phyloP scores from a whole-genome alignment of 2,113 vertebrate genomes.

The Cyprichromis sp. region DNA sequence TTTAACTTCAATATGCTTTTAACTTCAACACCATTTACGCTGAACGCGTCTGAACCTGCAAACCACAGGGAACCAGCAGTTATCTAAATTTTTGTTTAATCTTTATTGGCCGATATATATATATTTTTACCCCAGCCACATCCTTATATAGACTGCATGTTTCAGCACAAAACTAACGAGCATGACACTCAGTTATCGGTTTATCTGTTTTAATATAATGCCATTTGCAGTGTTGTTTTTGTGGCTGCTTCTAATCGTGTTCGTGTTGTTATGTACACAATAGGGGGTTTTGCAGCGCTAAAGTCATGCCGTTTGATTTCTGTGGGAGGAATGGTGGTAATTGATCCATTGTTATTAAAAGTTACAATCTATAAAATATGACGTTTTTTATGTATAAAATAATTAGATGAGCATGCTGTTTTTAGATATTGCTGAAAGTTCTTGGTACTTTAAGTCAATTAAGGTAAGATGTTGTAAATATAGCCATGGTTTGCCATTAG shows the following conservation, averaged over 20 bases:
- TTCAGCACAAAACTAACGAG: background rate
- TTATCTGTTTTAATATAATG: background rate
- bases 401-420: background rate
- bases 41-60: background rate
- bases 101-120: background rate
- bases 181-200: background rate
- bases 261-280: background rate
- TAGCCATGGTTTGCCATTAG: background rate
- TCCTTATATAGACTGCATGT: background rate
- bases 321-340: background rate
- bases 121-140: accelerated
- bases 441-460: background rate
- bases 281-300: background rate
- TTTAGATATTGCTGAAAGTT: background rate
- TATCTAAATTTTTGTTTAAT: background rate
- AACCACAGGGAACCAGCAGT: background rate
- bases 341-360: background rate
- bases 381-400: background rate
- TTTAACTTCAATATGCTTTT: background rate
- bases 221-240: background rate
- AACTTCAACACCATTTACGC: background rate
- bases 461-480: background rate
- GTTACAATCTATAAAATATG: background rate
- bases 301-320: background rate
- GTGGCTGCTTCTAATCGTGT: background rate